phyloP scores from a whole-genome alignment of 2,888 invertebrate genomes.

The Phalangium opilio region DNA sequence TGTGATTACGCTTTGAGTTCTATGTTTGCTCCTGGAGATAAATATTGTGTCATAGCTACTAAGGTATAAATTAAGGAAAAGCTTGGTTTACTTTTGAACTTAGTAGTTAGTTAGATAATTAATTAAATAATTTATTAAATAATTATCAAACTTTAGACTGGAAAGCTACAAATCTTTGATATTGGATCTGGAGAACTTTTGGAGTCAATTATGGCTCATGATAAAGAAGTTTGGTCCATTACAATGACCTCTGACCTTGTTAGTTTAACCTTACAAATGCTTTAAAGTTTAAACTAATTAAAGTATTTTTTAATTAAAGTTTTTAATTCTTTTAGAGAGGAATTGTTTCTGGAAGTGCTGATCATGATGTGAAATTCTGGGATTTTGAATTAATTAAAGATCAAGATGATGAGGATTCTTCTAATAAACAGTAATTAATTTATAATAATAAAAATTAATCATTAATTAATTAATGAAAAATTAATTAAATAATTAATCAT shows the following conservation, averaged over 20 bases:
- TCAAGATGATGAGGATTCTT: conserved; percentile 20
- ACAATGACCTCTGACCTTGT: conserved; percentile 65
- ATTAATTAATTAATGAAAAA: too few species aligned
- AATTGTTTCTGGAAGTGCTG: conserved; percentile 69
- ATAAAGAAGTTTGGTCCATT: conserved; percentile 60
- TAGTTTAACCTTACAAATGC: conserved; percentile 20
- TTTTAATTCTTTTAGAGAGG: conserved; percentile 45
- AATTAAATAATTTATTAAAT: conserved; percentile 8
- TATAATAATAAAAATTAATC: not conserved
- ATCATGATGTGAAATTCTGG: conserved; percentile 86
- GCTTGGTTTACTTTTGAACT: too few species aligned
- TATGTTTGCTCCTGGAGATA: conserved; percentile 74
- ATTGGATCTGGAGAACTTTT: conserved; percentile 62
- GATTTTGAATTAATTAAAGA: conserved; percentile 68
- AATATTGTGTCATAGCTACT: conserved; percentile 72
- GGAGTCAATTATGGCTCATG: conserved; percentile 66
- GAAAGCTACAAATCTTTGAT: conserved; percentile 65
- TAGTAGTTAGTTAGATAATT: conserved; percentile 2
- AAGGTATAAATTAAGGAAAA: conserved; percentile 37
- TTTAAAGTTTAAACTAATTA: not conserved
- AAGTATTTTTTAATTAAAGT: not conserved
- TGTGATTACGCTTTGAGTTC: conserved; percentile 53
- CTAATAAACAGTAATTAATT: conserved; percentile 7
- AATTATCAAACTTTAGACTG: conserved; percentile 36
- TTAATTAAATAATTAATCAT: too few species aligned